Evolutionary conservation across 2,888 invertebrate genomes (phyloP).

Genomic region (Melipona bicolor): DNA sequence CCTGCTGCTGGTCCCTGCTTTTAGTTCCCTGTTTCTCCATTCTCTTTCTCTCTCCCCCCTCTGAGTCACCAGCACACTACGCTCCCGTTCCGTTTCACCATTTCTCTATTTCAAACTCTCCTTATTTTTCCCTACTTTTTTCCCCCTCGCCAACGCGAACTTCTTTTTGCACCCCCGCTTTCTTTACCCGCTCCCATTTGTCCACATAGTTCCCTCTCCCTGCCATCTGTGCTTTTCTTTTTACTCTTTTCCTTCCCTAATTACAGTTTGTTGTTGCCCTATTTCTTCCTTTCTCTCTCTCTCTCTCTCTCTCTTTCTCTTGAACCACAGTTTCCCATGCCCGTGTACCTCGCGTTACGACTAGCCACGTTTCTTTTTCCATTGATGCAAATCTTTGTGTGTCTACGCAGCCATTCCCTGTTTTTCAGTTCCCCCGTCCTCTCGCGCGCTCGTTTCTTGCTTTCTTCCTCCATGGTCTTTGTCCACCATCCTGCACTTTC

Average conservation of each 20-base stretch:
- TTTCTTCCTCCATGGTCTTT: background rate
- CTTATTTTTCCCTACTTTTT: slow-evolving; percentile 32
- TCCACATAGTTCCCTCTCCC: slow-evolving; percentile 19
- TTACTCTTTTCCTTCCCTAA: slow-evolving; percentile 35
- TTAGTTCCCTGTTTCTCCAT: slow-evolving; percentile 14
- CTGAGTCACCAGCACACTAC: background rate
- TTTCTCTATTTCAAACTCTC: slow-evolving; percentile 48
- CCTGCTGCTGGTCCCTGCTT: background rate
- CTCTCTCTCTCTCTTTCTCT: background rate
- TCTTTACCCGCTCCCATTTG: slow-evolving; percentile 40
- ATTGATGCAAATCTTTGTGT: slow-evolving; percentile 17
- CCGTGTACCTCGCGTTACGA: background rate
- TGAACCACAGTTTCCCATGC: background rate
- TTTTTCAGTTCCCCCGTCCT: background rate
- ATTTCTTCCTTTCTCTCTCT: slow-evolving; percentile 4
- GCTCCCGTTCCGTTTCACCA: slow-evolving; percentile 10
- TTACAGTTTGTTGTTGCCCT: slow-evolving; percentile 54
- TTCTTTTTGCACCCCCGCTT: slow-evolving; percentile 37
- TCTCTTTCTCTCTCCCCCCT: background rate
- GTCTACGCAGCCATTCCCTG: background rate
- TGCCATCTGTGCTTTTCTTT: background rate
- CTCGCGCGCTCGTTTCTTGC: background rate
- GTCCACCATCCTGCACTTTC: background rate
- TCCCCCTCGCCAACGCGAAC: slow-evolving; percentile 12
- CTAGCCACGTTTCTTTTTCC: background rate